Evolutionary conservation across 2,888 invertebrate genomes (phyloP).

Genomic region (Pharmacophagus antenor): DNA sequence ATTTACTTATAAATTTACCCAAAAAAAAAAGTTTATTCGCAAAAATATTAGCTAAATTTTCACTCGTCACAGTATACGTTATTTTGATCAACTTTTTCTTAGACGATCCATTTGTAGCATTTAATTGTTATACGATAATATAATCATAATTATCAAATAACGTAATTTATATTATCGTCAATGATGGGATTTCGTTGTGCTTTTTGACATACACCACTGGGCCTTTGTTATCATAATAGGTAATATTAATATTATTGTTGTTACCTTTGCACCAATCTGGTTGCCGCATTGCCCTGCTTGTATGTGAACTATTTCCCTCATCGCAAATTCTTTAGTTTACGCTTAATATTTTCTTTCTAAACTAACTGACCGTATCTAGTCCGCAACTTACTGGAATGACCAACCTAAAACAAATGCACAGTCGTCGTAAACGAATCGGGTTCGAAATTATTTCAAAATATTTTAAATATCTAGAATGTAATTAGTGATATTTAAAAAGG

Average conservation of each 20-base stretch:
- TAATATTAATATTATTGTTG: background rate
- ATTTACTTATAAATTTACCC: no score
- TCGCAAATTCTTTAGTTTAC: conserved; percentile 54
- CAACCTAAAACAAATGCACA: conserved; percentile 58
- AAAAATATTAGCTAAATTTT: no score
- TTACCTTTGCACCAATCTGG: conserved; percentile 76
- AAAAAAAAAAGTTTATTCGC: no score
- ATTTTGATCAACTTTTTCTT: no score
- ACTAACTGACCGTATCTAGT: conserved; percentile 34
- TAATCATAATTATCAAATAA: no score
- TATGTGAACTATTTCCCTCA: conserved; percentile 91
- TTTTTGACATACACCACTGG: no score
- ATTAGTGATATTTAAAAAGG: background rate
- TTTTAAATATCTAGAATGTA: conserved; percentile 26
- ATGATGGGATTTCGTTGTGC: no score
- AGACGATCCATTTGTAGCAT: no score
- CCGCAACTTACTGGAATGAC: conserved; percentile 49
- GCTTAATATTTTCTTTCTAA: conserved; percentile 42
- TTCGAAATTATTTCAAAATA: conserved; percentile 31
- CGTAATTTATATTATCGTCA: no score
- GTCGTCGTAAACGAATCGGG: conserved; percentile 22
- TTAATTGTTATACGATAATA: no score
- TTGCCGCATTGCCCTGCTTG: conserved; percentile 90
- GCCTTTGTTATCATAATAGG: background rate
- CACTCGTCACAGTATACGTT: no score